Evolutionary conservation across 2,797 vertebrate species (phyloP).

Genomic region (Notamacropus eugenii): DNA sequence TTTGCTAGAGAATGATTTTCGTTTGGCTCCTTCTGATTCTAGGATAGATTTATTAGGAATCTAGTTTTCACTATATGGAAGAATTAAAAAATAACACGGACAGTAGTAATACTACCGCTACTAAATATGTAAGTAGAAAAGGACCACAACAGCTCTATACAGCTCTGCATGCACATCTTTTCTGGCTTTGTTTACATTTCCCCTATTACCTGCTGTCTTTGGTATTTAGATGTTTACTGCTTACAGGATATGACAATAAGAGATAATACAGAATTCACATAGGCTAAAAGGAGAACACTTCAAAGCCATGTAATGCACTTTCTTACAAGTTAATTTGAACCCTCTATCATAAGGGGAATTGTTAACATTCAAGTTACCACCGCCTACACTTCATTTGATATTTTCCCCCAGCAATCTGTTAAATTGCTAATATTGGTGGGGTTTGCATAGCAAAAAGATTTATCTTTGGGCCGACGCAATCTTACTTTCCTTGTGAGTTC

Average conservation of each 20-base stretch:
- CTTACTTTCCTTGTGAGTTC: constrained; percentile 43
- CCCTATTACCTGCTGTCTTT: constrained; percentile 77
- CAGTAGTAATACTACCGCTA: constrained; percentile 57
- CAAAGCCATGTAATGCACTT: constrained; percentile 85
- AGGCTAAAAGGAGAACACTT: constrained; percentile 82
- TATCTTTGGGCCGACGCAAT: constrained; percentile 47
- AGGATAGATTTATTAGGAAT: constrained; percentile 76
- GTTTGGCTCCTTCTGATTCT: constrained; percentile 77
- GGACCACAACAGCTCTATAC: constrained; percentile 36
- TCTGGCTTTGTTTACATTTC: constrained; percentile 81
- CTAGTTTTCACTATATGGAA: constrained; percentile 71
- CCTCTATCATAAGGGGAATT: constrained; percentile 86
- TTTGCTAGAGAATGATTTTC: constrained; percentile 83
- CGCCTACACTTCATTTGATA: constrained; percentile 82
- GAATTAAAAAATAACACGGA: constrained; percentile 73
- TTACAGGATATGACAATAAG: constrained; percentile 83
- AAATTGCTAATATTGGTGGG: constrained; percentile 68
- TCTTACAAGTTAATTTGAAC: constrained; percentile 86
- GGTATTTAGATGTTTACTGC: constrained; percentile 84
- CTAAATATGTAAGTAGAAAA: constrained; percentile 69
- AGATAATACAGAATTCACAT: constrained; percentile 80
- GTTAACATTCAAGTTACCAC: constrained; percentile 83
- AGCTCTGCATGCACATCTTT: constrained; percentile 71
- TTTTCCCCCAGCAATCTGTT: constrained; percentile 79
- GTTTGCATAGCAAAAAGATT: constrained; percentile 66